Evolutionary conservation across 92 coral and sea anemone species (phyloP).

Genomic region (Phenganax subtilis): DNA sequence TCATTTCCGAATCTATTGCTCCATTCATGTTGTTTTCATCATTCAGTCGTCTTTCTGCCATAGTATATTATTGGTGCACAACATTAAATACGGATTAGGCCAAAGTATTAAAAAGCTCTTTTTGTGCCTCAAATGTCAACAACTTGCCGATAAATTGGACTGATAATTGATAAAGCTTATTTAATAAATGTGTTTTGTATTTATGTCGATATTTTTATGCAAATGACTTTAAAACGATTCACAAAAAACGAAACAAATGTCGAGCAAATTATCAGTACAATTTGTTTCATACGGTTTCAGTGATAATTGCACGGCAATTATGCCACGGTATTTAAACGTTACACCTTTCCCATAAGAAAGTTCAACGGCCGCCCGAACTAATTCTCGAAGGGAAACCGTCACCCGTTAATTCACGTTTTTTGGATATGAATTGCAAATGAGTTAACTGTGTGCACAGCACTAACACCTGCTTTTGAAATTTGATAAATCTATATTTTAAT

Average conservation of each 20-base stretch:
- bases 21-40: neutral
- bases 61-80: neutral
- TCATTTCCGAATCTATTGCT: neutral
- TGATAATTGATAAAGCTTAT: neutral
- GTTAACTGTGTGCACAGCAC: slow-evolving; percentile 8
- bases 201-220: neutral
- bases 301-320: neutral
- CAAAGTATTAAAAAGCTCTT: neutral
- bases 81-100: neutral
- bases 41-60: neutral
- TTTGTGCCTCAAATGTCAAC: neutral
- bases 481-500: neutral
- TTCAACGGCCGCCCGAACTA: neutral
- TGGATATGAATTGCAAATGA: neutral
- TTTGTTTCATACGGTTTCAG: neutral
- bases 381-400: neutral
- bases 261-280: neutral
- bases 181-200: neutral
- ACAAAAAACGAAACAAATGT: neutral
- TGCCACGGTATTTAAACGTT: neutral
- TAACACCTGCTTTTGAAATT: neutral
- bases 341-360: neutral
- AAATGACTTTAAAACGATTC: neutral
- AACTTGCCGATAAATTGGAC: neutral
- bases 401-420: neutral